Percentiles rank a stretch among this genome's conserved stretches.
Evolutionary conservation across 2,797 vertebrate genomes (phyloP).

Genomic region (Halcyon smyrnensis): DNA sequence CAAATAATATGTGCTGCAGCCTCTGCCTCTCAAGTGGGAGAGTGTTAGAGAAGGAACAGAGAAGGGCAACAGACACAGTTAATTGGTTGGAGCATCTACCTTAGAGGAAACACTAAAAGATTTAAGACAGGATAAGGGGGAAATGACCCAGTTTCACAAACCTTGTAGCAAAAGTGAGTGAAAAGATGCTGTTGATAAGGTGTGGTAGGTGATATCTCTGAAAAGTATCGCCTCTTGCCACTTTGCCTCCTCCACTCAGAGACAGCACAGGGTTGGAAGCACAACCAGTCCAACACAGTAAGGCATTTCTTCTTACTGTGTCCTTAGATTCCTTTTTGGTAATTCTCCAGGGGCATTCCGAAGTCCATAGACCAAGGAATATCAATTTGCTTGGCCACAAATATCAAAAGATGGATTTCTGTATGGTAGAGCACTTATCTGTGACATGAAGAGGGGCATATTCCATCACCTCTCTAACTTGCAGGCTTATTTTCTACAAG

Average conservation of each 20-base stretch:
- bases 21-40: background rate
- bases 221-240: background rate
- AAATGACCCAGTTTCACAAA: background rate
- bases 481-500: background rate
- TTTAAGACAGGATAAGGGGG: background rate
- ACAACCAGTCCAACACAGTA: background rate
- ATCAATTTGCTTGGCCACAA: background rate
- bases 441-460: accelerated
- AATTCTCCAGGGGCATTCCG: background rate
- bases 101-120: background rate
- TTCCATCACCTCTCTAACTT: background rate
- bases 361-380: background rate
- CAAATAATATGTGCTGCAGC: background rate
- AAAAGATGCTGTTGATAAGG: background rate
- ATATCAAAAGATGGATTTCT: background rate
- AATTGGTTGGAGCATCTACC: background rate
- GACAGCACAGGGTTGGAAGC: background rate
- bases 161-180: background rate
- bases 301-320: background rate
- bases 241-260: background rate
- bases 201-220: accelerated
- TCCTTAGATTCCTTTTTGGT: background rate
- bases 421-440: background rate
- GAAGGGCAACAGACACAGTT: background rate
- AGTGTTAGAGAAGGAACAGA: background rate